A percentile compares a stretch with the other conserved stretches of the same genome.
Conservation (phyloP, 2,888 invertebrate genomes). For the Acanthopleura granulata region DNA sequence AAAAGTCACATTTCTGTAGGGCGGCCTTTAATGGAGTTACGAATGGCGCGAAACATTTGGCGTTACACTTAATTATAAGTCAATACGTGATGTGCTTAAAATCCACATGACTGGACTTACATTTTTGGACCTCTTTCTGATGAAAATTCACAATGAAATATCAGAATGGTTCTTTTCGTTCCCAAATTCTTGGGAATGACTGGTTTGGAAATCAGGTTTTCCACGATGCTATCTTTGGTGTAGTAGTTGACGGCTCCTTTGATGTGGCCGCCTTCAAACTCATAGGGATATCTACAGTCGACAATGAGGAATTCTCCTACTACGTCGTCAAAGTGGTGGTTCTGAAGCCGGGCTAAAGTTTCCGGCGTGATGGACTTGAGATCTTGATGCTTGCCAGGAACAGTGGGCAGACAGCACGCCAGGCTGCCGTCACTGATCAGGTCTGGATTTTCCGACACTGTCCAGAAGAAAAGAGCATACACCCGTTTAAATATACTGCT, state of each 20-base stretch:
- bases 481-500: too few relatives aligned
- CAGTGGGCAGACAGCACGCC: conserved; percentile 57
- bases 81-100: too few relatives aligned
- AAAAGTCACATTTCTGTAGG: conserved; percentile 5
- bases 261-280: conserved; percentile 93
- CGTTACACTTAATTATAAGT: too few relatives aligned
- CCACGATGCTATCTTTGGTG: conserved; percentile 81
- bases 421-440: conserved; percentile 10
- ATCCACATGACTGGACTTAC: conserved; percentile 74
- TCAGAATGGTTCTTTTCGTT: conserved; percentile 77
- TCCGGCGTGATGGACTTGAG: conserved; percentile 61
- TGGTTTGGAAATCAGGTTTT: conserved; percentile 72
- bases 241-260: conserved; percentile 82
- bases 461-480: too few relatives aligned
- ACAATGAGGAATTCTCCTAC: conserved; percentile 82
- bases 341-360: conserved; percentile 34
- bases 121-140: conserved; percentile 92
- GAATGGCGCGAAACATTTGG: too few relatives aligned
- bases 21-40: too few relatives aligned
- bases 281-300: conserved; percentile 96
- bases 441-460: background rate
- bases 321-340: conserved; percentile 75
- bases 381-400: conserved; percentile 60
- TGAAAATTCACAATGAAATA: conserved; percentile 98
- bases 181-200: conserved; percentile 27